These are phyloP conservation scores for Sycobia sp. DNA, from an alignment of 1,140 invertebrate genomes.

Conservation along the genomic window DNA sequence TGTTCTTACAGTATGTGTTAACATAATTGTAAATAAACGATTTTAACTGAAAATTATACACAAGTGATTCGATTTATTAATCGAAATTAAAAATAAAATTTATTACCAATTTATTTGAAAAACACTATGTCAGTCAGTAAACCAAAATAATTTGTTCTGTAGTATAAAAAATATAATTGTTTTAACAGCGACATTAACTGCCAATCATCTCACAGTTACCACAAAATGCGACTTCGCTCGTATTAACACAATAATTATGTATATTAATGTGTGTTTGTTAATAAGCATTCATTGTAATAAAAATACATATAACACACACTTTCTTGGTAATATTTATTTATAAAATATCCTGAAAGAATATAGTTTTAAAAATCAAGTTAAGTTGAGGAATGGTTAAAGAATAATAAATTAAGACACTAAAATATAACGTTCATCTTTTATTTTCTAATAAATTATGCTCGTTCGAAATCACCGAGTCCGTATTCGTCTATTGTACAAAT, in stretches of 20 bases:
- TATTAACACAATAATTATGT: constrained; percentile 39
- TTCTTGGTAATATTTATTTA: not conserved
- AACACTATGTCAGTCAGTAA: not conserved
- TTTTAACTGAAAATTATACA: constrained; percentile 18
- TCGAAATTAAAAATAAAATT: not conserved
- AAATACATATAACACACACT: constrained; percentile 28
- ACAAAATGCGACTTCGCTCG: constrained; percentile 17
- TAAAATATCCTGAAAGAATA: not conserved
- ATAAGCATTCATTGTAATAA: constrained; percentile 52
- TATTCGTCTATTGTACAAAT: constrained; percentile 52
- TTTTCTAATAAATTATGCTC: constrained; percentile 55
- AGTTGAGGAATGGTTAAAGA: constrained; percentile 6
- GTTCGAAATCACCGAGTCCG: constrained; percentile 46
- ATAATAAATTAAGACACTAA: constrained; percentile 8
- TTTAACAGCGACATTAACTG: constrained; percentile 4
- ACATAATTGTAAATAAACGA: constrained; percentile 32
- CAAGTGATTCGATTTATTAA: not conserved
- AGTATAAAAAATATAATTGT: constrained; percentile 9
- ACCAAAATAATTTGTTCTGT: not conserved
- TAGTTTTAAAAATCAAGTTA: not conserved
- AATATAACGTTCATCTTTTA: constrained; percentile 41
- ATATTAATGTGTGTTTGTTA: constrained; percentile 46
- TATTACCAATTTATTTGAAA: not conserved
- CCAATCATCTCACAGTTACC: constrained; percentile 16
- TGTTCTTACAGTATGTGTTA: not conserved